These are phyloP conservation scores for Gisinianus flammeolus DNA, from an alignment of 2,888 invertebrate genomes.

Conservation along the genomic window DNA sequence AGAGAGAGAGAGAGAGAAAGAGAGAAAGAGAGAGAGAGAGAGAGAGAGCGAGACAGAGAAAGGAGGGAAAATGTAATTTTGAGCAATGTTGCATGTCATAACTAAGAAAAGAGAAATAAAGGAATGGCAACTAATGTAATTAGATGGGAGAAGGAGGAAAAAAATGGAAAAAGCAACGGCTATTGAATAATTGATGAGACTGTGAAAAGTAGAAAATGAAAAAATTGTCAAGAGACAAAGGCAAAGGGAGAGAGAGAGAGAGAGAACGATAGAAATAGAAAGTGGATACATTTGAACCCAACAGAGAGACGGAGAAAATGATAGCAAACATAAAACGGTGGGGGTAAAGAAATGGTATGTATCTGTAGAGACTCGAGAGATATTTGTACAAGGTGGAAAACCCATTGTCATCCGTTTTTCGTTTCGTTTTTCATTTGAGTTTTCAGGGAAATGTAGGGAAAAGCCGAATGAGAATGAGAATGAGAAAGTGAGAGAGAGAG, in stretches of 20 bases:
- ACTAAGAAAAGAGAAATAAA: not conserved
- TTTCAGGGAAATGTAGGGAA: not conserved
- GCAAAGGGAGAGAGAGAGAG: not conserved
- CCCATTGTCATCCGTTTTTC: not conserved
- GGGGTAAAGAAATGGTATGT: too few relatives aligned
- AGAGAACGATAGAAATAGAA: not conserved
- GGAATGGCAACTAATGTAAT: constrained; percentile 32
- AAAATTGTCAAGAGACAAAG: constrained; percentile 11
- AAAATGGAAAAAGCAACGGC: constrained; percentile 1
- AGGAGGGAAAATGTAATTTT: too few relatives aligned
- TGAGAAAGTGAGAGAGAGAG: not conserved
- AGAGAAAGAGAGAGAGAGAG: too few relatives aligned
- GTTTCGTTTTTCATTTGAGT: not conserved
- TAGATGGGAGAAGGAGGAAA: constrained; percentile 4
- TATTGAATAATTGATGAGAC: constrained; percentile 40
- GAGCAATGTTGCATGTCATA: too few relatives aligned
- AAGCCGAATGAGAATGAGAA: not conserved
- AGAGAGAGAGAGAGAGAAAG: too few relatives aligned
- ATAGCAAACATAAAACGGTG: not conserved
- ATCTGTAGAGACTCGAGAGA: too few relatives aligned
- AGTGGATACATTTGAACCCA: too few relatives aligned
- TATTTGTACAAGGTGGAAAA: too few relatives aligned
- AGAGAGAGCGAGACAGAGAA: too few relatives aligned
- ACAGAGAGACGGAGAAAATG: too few relatives aligned
- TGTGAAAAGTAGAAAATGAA: constrained; percentile 22